Evolutionary conservation across 2,888 invertebrate genomes (phyloP).

Genomic region (Mimas tiliae): DNA sequence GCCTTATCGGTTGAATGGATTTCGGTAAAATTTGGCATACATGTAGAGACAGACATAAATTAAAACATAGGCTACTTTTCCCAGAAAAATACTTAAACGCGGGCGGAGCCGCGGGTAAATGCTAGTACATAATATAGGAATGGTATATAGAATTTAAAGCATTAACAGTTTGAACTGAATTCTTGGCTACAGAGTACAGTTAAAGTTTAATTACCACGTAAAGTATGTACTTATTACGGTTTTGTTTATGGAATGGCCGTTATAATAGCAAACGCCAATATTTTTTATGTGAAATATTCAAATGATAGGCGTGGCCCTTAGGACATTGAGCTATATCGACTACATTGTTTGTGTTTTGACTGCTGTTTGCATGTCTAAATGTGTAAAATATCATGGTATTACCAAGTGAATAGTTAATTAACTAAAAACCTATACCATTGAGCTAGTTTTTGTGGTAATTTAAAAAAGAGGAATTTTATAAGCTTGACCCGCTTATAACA

Average conservation of each 20-base stretch:
- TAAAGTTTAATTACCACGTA: background rate
- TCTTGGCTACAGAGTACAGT: background rate
- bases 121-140: too few relatives aligned
- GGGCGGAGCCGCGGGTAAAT: too few relatives aligned
- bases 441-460: background rate
- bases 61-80: too few relatives aligned
- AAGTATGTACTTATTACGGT: background rate
- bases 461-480: too few relatives aligned
- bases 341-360: background rate
- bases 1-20: too few relatives aligned
- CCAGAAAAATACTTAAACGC: too few relatives aligned
- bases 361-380: background rate
- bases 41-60: too few relatives aligned
- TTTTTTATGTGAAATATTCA: background rate
- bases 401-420: background rate
- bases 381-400: background rate
- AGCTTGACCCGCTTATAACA: too few relatives aligned
- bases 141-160: too few relatives aligned
- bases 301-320: conserved; percentile 2
- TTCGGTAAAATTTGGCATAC: too few relatives aligned
- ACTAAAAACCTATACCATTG: background rate
- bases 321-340: background rate
- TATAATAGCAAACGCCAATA: background rate
- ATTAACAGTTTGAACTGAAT: background rate
- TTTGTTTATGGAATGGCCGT: background rate